Percentiles rank a stretch among this genome's conserved stretches.
These are phyloP conservation scores for Huso huso DNA, from an alignment of 2,797 vertebrate species.

Conservation along the genomic window DNA sequence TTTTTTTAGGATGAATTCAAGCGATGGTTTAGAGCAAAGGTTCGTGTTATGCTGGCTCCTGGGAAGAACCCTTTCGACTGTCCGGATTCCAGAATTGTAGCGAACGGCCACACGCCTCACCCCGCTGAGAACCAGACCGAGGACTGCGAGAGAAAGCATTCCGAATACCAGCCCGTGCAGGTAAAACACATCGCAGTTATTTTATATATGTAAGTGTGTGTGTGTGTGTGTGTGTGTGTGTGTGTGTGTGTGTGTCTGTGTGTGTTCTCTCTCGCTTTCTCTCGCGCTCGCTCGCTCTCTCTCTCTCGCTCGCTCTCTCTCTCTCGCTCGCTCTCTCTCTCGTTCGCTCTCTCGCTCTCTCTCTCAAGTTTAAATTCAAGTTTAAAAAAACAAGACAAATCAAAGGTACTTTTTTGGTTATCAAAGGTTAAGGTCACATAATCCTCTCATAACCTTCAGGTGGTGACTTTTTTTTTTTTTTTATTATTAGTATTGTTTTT, in stretches of 20 bases:
- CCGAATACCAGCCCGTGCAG: conserved; percentile 60
- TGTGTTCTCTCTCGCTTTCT: neutral
- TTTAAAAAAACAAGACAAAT: too few relatives aligned
- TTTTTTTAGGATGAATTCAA: conserved; percentile 82
- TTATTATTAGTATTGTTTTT: too few relatives aligned
- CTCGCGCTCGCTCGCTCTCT: neutral
- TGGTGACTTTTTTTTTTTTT: too few relatives aligned
- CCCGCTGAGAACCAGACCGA: conserved; percentile 54
- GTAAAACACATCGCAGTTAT: conserved; percentile 26
- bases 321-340: too few relatives aligned
- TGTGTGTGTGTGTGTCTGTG: neutral
- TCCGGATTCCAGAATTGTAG: conserved; percentile 64
- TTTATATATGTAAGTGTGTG: neutral
- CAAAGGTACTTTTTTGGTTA: too few relatives aligned
- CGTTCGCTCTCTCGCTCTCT: too few relatives aligned
- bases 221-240: neutral
- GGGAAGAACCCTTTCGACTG: conserved; percentile 68
- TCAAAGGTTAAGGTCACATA: too few relatives aligned
- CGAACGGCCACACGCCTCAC: conserved; percentile 56
- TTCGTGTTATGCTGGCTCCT: conserved; percentile 74
- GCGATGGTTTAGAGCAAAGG: conserved; percentile 88
- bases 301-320: neutral
- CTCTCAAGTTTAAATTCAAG: too few relatives aligned
- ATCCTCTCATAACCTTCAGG: too few relatives aligned
- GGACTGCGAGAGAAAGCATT: conserved; percentile 58